Base-by-base conservation (phyloP, 2,888 invertebrate genomes). In the Athripsodes cinereus region DNA sequence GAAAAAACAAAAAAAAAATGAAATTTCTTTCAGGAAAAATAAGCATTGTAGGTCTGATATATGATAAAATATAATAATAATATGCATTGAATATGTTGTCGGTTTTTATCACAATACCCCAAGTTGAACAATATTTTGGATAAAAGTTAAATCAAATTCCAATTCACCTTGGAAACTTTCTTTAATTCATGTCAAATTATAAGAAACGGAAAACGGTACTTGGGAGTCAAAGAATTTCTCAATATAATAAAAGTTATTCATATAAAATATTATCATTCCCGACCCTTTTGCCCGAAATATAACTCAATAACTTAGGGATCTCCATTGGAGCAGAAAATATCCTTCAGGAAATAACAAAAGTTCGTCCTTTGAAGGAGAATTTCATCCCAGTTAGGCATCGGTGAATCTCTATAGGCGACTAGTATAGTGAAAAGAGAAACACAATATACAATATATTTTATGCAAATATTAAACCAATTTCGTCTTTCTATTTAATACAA, bases 361-460 rank as follows among this genome's bases (percentile, higher is more conserved):
- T 55, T 49, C 26, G 18, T 44, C 55, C 59, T 59, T 59, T 59
- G 59, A 59, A 34, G 50, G 46, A 31, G 49, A 52, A 52, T 34
- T 53, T 26, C 58, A 49, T 22, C 31, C 55, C 53, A 22, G 53
- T 48, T 58, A 47, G 58, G 53, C 50, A 53, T 52, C 58, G 48
- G 48, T 52, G 26, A 48, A 46, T 52, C 52, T 55, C 52, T 48
- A 53, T 54, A 35, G 55, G 21, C 18, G 26, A 18, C 21, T 21
- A 8, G 3, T 48, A 21, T 22, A 20, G 40, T 40, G 48, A 54
- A 48, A 26, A 22, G 34, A 55, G 50, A 48, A 21, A 40, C 40
- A n/a, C 40, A 20, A 48, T 48, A 20, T 53, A 53, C 40, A 20
- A 48, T 48, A 20, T 53, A 53, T 44, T 53, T 53, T 53, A 53